phyloP scores from a whole-genome alignment of 2,888 invertebrate species.

The Creontiades dilutus region DNA sequence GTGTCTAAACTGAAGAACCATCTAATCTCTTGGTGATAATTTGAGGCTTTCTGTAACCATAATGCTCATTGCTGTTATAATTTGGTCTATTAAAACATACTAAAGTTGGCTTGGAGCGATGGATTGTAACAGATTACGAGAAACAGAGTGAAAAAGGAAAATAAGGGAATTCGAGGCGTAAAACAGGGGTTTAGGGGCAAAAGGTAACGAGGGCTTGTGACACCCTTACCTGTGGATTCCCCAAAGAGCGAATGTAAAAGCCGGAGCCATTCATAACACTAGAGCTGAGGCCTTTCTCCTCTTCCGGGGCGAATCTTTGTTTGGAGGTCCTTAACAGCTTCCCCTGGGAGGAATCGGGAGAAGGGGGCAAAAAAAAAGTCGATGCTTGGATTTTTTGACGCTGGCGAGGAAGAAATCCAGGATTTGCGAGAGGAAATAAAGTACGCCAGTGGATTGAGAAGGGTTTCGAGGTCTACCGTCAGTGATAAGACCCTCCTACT shows the following conservation, averaged over 20 bases:
- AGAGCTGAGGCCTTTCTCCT: not conserved
- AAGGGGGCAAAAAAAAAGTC: conserved; percentile 1
- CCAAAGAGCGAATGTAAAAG: conserved; percentile 49
- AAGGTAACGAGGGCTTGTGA: conserved; percentile 31
- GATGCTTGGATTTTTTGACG: not conserved
- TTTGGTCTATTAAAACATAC: no score
- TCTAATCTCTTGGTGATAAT: no score
- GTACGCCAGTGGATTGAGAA: not conserved
- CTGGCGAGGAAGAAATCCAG: conserved; percentile 30
- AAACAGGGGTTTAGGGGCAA: conserved; percentile 25
- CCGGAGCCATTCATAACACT: conserved; percentile 34
- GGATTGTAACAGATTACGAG: not conserved
- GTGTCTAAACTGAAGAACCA: no score
- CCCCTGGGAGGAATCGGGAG: not conserved
- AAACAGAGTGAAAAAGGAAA: not conserved
- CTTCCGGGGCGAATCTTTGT: conserved; percentile 13
- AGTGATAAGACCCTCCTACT: not conserved
- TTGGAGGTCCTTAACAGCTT: conserved; percentile 4
- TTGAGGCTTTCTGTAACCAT: no score
- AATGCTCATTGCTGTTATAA: no score
- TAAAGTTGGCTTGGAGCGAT: no score
- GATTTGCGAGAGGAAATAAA: conserved; percentile 39
- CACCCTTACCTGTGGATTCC: conserved; percentile 54
- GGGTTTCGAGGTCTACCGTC: conserved; percentile 11
- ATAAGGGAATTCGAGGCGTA: not conserved